Evolutionary conservation across 2,797 vertebrate genomes (phyloP).

Genomic region (Notoglanidium macrostoma): DNA sequence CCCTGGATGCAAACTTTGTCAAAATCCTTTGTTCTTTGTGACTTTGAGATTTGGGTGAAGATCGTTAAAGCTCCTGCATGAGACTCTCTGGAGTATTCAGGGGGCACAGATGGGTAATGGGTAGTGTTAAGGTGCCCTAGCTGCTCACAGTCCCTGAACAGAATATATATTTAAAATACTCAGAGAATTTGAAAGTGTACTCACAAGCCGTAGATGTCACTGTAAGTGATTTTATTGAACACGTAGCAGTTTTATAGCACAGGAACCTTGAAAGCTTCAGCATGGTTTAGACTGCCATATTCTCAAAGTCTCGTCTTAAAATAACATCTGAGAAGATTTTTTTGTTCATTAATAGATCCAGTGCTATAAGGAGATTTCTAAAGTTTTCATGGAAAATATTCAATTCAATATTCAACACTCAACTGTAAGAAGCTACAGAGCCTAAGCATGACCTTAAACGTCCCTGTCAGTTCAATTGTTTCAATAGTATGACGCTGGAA

Average conservation of each 20-base stretch:
- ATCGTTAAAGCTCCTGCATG: conserved; percentile 16
- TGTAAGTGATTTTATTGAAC: conserved; percentile 8
- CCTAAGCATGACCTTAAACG: background rate
- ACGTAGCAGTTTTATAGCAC: background rate
- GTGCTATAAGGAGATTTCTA: background rate
- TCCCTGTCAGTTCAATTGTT: background rate
- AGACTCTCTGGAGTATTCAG: conserved; percentile 25
- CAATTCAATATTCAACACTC: background rate
- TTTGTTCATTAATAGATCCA: background rate
- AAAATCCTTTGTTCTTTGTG: conserved; percentile 23
- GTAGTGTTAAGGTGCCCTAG: conserved; percentile 43
- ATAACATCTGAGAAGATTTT: background rate
- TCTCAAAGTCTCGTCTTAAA: background rate
- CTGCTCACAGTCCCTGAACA: conserved; percentile 17
- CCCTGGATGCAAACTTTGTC: conserved; percentile 24
- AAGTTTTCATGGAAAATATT: background rate
- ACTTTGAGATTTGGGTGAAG: conserved; percentile 22
- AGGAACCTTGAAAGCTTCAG: background rate
- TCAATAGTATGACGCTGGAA: background rate
- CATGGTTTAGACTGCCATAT: background rate
- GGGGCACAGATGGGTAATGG: conserved; percentile 48
- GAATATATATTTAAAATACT: conserved; percentile 38
- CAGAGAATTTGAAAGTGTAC: conserved; percentile 34
- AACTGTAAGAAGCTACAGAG: background rate
- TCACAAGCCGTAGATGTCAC: conserved; percentile 14